These are phyloP conservation scores for Ormyrus nitidulus DNA, from an alignment of 2,888 invertebrate species.

Conservation along the genomic window DNA sequence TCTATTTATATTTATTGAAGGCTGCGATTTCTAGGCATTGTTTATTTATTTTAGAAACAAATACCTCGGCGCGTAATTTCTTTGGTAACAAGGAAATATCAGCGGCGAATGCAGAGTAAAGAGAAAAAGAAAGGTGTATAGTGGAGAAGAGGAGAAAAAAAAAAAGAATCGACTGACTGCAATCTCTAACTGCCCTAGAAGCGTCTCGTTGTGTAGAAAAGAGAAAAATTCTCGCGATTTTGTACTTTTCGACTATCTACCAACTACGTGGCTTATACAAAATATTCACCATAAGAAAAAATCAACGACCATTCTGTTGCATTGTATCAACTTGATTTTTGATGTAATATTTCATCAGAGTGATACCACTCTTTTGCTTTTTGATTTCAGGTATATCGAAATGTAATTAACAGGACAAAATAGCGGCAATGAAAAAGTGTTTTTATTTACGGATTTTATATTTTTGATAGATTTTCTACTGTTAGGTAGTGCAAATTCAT, in stretches of 20 bases:
- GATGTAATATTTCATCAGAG: conserved; percentile 70
- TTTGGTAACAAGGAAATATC: conserved; percentile 27
- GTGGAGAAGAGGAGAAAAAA: neutral
- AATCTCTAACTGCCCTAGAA: conserved; percentile 43
- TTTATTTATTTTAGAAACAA: conserved; percentile 42
- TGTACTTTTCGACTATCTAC: too few relatives aligned
- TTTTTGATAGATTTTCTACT: too few relatives aligned
- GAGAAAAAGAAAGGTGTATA: conserved; percentile 12
- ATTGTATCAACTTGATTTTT: too few relatives aligned
- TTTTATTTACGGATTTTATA: too few relatives aligned
- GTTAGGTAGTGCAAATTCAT: too few relatives aligned
- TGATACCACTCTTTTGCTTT: too few relatives aligned
- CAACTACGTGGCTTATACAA: too few relatives aligned
- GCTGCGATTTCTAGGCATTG: neutral
- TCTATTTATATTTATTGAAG: conserved; percentile 38
- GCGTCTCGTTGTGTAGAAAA: neutral
- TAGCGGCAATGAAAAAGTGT: too few relatives aligned
- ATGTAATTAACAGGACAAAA: conserved; percentile 72
- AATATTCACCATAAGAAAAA: too few relatives aligned
- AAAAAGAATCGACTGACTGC: conserved; percentile 22
- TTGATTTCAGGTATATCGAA: conserved; percentile 69
- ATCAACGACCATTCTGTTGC: too few relatives aligned
- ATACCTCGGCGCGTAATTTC: neutral
- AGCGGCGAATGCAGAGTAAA: neutral
- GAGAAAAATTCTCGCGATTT: too few relatives aligned